These are phyloP conservation scores for Galleria mellonella DNA, from an alignment of 1,140 invertebrate species.

Conservation along the genomic window DNA sequence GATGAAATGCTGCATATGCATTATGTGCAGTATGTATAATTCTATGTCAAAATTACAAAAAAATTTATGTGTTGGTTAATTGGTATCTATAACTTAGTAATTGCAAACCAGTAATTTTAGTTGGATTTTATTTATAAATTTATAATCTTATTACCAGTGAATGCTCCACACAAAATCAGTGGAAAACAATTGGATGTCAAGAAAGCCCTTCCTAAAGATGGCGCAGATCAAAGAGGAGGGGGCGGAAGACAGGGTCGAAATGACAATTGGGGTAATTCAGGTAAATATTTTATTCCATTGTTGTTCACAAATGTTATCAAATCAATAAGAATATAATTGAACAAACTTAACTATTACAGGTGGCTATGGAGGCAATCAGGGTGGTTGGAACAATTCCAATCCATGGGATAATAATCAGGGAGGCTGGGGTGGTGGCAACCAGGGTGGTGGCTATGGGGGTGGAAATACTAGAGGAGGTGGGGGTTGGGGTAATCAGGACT, in stretches of 20 bases:
- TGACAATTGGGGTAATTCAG: slow-evolving; percentile 59
- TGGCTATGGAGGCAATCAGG: slow-evolving; percentile 61
- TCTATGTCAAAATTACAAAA: too few relatives aligned
- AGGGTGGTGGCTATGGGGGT: slow-evolving; percentile 50
- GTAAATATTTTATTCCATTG: slow-evolving; percentile 19
- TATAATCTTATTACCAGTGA: slow-evolving; percentile 69
- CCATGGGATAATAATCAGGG: slow-evolving; percentile 62
- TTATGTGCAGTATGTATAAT: too few relatives aligned
- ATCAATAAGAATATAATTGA: background rate
- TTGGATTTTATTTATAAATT: slow-evolving; percentile 8
- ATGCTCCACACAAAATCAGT: slow-evolving; percentile 84
- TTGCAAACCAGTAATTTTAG: background rate
- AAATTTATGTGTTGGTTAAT: too few relatives aligned
- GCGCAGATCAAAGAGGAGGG: slow-evolving; percentile 78
- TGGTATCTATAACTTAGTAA: too few relatives aligned
- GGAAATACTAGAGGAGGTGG: slow-evolving; percentile 50
- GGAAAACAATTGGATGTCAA: slow-evolving; percentile 89
- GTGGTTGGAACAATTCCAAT: slow-evolving; percentile 58
- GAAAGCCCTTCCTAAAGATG: slow-evolving; percentile 84
- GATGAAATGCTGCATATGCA: too few relatives aligned
- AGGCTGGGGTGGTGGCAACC: slow-evolving; percentile 52
- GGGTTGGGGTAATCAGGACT: slow-evolving; percentile 77
- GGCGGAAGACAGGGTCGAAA: slow-evolving; percentile 66
- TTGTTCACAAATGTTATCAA: background rate
- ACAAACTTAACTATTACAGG: slow-evolving; percentile 25